Percentiles rank a stretch among this genome's conserved stretches.
These are phyloP conservation scores for Drusus annulatus DNA, from an alignment of 1,140 invertebrate species.

Conservation along the genomic window DNA sequence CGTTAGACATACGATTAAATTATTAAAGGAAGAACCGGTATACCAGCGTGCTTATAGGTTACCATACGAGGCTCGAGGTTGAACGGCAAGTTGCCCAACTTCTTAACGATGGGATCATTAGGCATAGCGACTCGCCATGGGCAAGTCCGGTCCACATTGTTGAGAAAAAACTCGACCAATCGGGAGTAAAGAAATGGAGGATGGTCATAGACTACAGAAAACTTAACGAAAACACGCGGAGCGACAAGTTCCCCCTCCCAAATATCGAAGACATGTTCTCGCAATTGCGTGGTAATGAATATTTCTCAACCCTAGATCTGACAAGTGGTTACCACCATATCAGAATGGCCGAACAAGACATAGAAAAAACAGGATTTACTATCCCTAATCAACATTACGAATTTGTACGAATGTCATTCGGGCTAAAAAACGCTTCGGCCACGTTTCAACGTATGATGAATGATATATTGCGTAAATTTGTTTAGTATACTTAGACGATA, in stretches of 20 bases:
- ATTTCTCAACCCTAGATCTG: neutral
- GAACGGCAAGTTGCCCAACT: neutral
- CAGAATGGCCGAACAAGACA: neutral
- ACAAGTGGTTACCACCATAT: neutral
- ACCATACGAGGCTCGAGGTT: neutral
- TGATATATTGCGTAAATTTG: neutral
- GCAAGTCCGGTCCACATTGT: neutral
- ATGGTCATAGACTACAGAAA: constrained; percentile 14
- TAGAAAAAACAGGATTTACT: neutral
- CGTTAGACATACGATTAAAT: no score
- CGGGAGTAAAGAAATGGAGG: neutral
- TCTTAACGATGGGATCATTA: neutral
- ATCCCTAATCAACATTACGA: neutral
- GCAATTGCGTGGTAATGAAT: neutral
- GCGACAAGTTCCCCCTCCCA: neutral
- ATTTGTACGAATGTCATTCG: neutral
- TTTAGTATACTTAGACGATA: constrained; percentile 14
- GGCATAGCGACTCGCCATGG: neutral
- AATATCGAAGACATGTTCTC: neutral
- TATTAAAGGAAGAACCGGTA: neutral
- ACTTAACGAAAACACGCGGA: neutral
- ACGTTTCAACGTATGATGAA: constrained; percentile 23
- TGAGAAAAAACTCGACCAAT: neutral
- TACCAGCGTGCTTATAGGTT: neutral
- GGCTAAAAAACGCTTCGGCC: no score